phyloP scores from a whole-genome alignment of 2,113 vertebrate species.

The Paradoxurus hermaphroditus region DNA sequence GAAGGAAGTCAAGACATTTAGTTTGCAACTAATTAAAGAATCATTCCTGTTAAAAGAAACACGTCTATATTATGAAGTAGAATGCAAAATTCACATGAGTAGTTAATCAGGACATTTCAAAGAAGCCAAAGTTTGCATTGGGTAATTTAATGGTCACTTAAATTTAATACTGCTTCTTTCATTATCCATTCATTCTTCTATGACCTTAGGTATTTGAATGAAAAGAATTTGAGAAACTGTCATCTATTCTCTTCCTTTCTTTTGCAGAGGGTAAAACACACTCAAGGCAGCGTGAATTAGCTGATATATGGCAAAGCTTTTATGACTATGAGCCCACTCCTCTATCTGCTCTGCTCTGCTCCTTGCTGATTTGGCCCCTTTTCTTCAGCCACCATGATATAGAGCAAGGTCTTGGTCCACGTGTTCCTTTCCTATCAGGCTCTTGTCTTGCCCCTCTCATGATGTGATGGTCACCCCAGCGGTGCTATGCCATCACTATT shows the following conservation, averaged over 20 bases:
- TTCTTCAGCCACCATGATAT: neutral
- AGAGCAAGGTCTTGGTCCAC: rapidly evolving
- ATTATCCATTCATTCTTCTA: neutral
- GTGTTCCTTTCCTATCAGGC: rapidly evolving
- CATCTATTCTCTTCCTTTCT: neutral
- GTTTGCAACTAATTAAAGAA: neutral
- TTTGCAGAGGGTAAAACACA: neutral
- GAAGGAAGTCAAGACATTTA: neutral
- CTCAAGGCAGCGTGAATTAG: neutral
- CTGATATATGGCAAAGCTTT: rapidly evolving
- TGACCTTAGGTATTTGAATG: neutral
- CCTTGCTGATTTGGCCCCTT: neutral
- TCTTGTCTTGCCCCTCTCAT: rapidly evolving
- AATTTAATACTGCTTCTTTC: neutral
- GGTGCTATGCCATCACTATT: rapidly evolving
- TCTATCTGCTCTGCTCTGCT: too few species aligned
- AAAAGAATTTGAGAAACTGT: neutral
- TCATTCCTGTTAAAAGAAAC: neutral
- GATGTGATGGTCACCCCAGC: rapidly evolving
- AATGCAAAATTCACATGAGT: neutral
- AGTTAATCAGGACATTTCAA: neutral
- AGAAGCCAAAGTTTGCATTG: neutral
- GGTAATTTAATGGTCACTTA: neutral
- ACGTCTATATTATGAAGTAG: neutral
- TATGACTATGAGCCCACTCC: rapidly evolving